Evolutionary conservation across 2,888 invertebrate genomes (phyloP).

Genomic region (Rambutsinella grinnellia): DNA sequence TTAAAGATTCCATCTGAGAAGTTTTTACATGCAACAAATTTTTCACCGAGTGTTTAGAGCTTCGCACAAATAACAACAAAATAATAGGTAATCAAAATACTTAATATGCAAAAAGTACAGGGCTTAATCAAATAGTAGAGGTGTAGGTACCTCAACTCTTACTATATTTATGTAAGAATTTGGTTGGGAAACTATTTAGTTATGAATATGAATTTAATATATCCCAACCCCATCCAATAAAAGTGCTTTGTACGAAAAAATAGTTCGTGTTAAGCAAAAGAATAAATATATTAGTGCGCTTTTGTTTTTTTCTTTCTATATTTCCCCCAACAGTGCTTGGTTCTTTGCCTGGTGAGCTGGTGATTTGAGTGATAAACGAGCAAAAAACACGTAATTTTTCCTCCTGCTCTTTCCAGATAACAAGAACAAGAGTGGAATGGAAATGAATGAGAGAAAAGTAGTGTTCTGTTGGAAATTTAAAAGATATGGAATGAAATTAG

Average conservation of each 20-base stretch:
- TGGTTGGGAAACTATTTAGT: background rate
- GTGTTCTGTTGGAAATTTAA: no score
- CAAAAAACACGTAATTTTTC: conserved; percentile 44
- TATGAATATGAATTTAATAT: background rate
- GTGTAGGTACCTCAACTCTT: no score
- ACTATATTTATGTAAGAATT: no score
- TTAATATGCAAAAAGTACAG: background rate
- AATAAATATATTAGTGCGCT: no score
- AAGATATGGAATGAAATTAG: no score
- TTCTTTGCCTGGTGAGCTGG: conserved; percentile 42
- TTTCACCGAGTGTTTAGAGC: background rate
- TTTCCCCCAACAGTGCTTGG: no score
- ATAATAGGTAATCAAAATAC: background rate
- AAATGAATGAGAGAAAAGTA: background rate
- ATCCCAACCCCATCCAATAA: no score
- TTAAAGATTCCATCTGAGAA: background rate
- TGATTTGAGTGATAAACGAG: conserved; percentile 52
- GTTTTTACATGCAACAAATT: conserved; percentile 23
- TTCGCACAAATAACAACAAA: background rate
- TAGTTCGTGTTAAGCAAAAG: background rate
- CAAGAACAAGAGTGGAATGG: conserved; percentile 16
- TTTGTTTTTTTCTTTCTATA: no score
- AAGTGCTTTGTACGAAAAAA: no score
- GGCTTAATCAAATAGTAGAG: background rate
- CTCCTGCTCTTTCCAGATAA: conserved; percentile 40